Evolutionary conservation across 2,113 vertebrate genomes (phyloP), one percentile per base, ranked within the genome.

Genomic region (Psettodes erumei): DNA sequence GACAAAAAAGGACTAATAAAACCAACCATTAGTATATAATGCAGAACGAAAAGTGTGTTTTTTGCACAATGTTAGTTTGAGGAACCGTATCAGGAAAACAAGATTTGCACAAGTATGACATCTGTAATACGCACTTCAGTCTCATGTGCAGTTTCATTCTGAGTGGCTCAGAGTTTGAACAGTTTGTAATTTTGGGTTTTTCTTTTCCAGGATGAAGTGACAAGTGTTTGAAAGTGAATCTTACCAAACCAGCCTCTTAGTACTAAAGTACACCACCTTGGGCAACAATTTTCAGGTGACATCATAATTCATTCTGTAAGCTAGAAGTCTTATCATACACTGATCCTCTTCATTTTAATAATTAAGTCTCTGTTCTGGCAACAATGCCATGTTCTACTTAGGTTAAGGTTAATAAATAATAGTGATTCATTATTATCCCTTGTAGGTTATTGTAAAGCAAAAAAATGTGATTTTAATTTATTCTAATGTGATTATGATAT

Each of bases 121-220:
- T 19, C 19, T 23, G 45, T 12, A 10, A 19, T 21, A 1, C 43
- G 47, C 23, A 13, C 42, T 13, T 32, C 10, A 47, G 40, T 21
- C 11, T 6, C 6, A 23, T 30, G 23, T 53, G 6, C n/a, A 38
- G 15, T 56, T 55, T 50, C 2, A 30, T 62, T 66, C n/a, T 65
- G n/a, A 62, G 30, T 23, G 19, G 60, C 16, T 59, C 0, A 1
- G 3, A 7, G 13, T 23, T 73, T 18, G 33, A 15, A 43, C 0
- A 9, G 16, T 67, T 6, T 65, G 9, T 50, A 28, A 68, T 42
- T 58, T 40, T 54, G 16, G 6, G 72, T 40, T 54, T 2, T 0
- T 63, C 25, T 75, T 56, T 84, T 80, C 53, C 54, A 90, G 89
- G 42, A 32, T 2, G 77, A 65, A 54, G 75, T 90, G 2, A 10